Evolutionary conservation across 1,140 invertebrate genomes (phyloP).

Genomic region (Magallana angulata): DNA sequence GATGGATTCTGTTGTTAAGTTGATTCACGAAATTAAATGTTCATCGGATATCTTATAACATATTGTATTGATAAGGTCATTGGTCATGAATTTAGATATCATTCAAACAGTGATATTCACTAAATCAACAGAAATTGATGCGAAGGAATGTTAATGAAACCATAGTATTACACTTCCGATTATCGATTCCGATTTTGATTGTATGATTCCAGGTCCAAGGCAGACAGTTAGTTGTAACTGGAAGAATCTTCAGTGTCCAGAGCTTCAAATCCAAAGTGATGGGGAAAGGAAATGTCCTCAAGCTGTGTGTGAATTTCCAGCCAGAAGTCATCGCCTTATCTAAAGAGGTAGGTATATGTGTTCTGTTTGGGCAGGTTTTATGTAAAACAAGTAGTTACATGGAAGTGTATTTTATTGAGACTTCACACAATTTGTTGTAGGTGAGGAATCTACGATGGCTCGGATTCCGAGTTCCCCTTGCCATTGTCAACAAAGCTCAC

Average conservation of each 20-base stretch:
- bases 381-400: neutral
- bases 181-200: too few species aligned
- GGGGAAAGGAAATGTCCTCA: constrained; percentile 90
- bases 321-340: constrained; percentile 98
- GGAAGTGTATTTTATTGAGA: neutral
- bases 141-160: too few species aligned
- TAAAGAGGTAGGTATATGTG: constrained; percentile 89
- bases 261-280: constrained; percentile 83
- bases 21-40: too few species aligned
- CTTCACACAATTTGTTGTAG: constrained; percentile 73
- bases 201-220: constrained; percentile 87
- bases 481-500: constrained; percentile 99
- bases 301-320: constrained; percentile 97
- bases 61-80: too few species aligned
- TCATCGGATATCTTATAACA: too few species aligned
- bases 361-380: neutral
- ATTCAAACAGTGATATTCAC: too few species aligned
- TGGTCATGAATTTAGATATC: too few species aligned
- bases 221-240: constrained; percentile 94
- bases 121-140: too few species aligned
- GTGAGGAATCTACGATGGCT: constrained; percentile 97
- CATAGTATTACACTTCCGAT: too few species aligned
- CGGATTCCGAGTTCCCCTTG: constrained; percentile 96
- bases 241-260: constrained; percentile 97
- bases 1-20: neutral